Conservation (phyloP, 2,888 invertebrate species). For the Oeneis ivallda region DNA sequence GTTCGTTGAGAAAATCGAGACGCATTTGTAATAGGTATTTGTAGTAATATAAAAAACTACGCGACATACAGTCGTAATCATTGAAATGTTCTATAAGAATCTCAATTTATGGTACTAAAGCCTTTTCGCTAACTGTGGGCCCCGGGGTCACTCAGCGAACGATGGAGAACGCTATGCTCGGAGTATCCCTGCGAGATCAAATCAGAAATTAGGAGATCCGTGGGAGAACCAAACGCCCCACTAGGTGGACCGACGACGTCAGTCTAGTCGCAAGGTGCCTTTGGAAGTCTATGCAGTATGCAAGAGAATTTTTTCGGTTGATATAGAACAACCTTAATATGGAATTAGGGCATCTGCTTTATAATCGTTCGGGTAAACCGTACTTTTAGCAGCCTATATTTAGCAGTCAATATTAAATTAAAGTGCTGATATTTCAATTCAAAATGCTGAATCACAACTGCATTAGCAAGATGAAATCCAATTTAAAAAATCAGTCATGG, state of each 20-base stretch:
- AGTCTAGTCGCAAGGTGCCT: too few species aligned
- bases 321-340: too few species aligned
- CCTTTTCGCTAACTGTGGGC: too few species aligned
- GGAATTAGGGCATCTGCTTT: too few species aligned
- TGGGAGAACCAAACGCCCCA: too few species aligned
- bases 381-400: background rate
- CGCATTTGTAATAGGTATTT: constrained; percentile 60
- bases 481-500: constrained; percentile 26
- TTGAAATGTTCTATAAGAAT: constrained; percentile 5
- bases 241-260: too few species aligned
- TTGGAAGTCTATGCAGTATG: too few species aligned
- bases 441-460: constrained; percentile 15
- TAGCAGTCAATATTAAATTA: background rate
- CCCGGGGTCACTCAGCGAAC: too few species aligned
- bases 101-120: background rate
- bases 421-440: constrained; percentile 11
- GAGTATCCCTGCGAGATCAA: too few species aligned
- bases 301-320: too few species aligned
- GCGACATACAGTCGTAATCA: constrained; percentile 5
- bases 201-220: too few species aligned
- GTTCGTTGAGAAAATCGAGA: constrained; percentile 74
- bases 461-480: constrained; percentile 20
- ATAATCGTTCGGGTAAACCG: background rate
- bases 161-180: too few species aligned
- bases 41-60: constrained; percentile 54